Conservation (phyloP, 2,888 invertebrate species). For the Scaptomyza parva region DNA sequence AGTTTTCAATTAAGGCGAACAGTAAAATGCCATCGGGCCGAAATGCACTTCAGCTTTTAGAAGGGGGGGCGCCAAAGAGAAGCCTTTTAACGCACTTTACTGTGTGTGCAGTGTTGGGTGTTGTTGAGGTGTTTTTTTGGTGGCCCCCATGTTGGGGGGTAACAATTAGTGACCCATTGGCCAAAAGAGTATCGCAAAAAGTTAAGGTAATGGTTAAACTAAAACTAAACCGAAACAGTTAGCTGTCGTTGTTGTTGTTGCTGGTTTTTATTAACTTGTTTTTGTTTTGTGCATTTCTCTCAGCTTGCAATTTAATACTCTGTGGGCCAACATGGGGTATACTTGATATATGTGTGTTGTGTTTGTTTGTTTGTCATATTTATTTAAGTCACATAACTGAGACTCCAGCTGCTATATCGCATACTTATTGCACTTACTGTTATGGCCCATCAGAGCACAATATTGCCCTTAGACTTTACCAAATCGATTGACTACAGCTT, state of each 20-base stretch:
- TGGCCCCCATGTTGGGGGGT: constrained; percentile 52
- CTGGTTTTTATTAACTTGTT: constrained; percentile 16
- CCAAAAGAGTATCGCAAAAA: constrained; percentile 29
- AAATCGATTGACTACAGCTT: constrained; percentile 22
- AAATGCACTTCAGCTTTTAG: constrained; percentile 41
- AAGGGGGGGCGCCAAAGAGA: constrained; percentile 11
- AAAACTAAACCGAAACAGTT: constrained; percentile 28
- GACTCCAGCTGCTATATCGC: not conserved
- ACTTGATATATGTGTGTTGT: not conserved
- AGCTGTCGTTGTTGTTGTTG: constrained; percentile 12
- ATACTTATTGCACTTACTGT: not conserved
- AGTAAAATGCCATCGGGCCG: constrained; percentile 60
- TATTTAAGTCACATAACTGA: not conserved
- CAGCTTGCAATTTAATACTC: constrained; percentile 18
- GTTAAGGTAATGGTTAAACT: constrained; percentile 37
- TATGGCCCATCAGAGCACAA: not conserved
- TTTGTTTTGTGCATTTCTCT: no score
- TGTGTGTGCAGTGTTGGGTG: constrained; percentile 9
- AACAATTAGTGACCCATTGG: constrained; percentile 72
- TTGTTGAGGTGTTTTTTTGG: constrained; percentile 56
- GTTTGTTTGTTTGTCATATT: constrained; percentile 1
- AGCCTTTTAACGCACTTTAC: constrained; percentile 61
- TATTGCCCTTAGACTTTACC: not conserved
- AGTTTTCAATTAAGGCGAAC: constrained; percentile 78
- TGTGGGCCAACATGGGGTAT: not conserved